These are phyloP conservation scores for Polietes domitor DNA, from an alignment of 2,888 invertebrate genomes.

Conservation along the genomic window DNA sequence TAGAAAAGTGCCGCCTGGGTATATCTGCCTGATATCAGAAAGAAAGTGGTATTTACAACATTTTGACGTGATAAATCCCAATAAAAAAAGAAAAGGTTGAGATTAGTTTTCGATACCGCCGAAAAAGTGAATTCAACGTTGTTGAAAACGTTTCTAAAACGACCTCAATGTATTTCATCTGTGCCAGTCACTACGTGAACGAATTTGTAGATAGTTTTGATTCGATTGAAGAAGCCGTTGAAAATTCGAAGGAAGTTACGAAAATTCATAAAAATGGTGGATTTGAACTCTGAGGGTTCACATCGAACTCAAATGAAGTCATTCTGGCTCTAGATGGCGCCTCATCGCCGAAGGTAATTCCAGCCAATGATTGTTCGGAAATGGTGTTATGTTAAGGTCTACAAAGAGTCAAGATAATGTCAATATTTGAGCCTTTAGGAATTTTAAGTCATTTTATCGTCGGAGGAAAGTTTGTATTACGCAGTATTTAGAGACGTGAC, in stretches of 20 bases:
- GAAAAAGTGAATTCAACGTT: too few relatives aligned
- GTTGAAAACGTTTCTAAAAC: too few relatives aligned
- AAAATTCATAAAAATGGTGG: constrained; percentile 40
- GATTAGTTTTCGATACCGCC: too few relatives aligned
- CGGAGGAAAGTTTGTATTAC: neutral
- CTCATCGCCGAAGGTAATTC: neutral
- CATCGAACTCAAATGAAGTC: constrained; percentile 33
- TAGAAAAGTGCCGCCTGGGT: too few relatives aligned
- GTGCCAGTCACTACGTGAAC: too few relatives aligned
- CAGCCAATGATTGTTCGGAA: neutral
- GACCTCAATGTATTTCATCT: too few relatives aligned
- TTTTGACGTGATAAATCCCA: too few relatives aligned
- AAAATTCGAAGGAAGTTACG: constrained; percentile 33
- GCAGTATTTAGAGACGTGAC: constrained; percentile 36
- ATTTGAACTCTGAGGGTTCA: constrained; percentile 50
- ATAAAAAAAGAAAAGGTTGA: too few relatives aligned
- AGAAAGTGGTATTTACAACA: too few relatives aligned
- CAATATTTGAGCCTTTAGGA: neutral
- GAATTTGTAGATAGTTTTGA: constrained; percentile 53
- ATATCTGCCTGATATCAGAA: too few relatives aligned
- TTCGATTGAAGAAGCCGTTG: constrained; percentile 39
- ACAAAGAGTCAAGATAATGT: constrained; percentile 21
- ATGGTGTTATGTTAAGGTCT: constrained; percentile 38
- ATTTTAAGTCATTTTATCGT: constrained; percentile 46
- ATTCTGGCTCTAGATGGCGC: constrained; percentile 17